phyloP scores from a whole-genome alignment of 2,797 vertebrate genomes.

The Myotis findleyi region DNA sequence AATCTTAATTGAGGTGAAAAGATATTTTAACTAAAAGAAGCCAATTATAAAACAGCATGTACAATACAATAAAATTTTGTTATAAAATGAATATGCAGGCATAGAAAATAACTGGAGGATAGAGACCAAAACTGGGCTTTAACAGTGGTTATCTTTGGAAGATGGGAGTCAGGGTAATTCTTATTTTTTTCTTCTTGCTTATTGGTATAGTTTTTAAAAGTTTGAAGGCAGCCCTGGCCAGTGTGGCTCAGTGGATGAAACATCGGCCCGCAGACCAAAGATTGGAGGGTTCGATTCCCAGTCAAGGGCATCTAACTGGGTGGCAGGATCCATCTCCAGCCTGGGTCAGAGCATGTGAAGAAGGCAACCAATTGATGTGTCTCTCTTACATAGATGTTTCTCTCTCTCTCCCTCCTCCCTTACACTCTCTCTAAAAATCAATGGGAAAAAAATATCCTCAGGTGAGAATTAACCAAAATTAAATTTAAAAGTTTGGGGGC shows the following conservation, averaged over 20 bases:
- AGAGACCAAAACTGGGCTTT: background rate
- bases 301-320: background rate
- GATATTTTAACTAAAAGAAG: background rate
- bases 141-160: background rate
- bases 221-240: background rate
- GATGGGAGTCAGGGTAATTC: background rate
- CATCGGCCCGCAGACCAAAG: background rate
- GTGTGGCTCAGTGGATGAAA: background rate
- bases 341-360: background rate
- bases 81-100: background rate
- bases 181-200: background rate
- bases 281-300: background rate
- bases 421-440: background rate
- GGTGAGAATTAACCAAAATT: too few species aligned
- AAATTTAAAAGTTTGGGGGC: background rate
- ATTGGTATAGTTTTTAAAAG: background rate
- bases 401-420: background rate
- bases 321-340: background rate
- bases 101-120: background rate
- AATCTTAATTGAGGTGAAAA: background rate
- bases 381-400: background rate
- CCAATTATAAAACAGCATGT: background rate
- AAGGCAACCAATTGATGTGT: background rate
- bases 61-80: background rate
- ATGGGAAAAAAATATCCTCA: background rate